Evolutionary conservation across 1,140 invertebrate genomes (phyloP).

Genomic region (Globodera ellingtonae): DNA sequence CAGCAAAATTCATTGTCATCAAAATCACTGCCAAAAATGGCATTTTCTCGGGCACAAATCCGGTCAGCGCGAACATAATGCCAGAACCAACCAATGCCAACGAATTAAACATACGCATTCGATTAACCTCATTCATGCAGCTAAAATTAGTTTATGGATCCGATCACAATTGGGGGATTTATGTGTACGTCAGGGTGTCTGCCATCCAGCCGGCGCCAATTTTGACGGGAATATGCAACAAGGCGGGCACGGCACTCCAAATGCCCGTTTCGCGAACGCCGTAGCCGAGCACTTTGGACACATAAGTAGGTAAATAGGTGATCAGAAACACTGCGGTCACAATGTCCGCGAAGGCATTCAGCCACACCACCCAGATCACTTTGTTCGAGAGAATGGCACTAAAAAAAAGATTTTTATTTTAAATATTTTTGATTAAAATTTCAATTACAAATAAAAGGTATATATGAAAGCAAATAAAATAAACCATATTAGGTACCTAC

Average conservation of each 20-base stretch:
- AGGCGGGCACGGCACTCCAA: constrained; percentile 17
- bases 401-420: constrained; percentile 4
- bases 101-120: constrained; percentile 55
- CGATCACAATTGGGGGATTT: no score
- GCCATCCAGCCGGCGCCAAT: constrained; percentile 22
- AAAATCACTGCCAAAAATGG: constrained; percentile 38
- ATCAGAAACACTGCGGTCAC: constrained; percentile 48
- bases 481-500: no score
- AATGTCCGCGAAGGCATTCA: constrained; percentile 53
- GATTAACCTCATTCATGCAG: constrained; percentile 40
- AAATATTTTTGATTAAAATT: constrained; percentile 10
- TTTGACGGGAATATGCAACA: constrained; percentile 26
- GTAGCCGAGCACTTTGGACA: constrained; percentile 47
- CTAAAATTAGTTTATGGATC: constrained; percentile 10
- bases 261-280: constrained; percentile 29
- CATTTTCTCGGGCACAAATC: constrained; percentile 48
- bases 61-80: constrained; percentile 45
- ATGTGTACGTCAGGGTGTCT: constrained; percentile 15
- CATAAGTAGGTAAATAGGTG: constrained; percentile 49
- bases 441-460: background rate
- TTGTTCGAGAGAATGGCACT: constrained; percentile 42
- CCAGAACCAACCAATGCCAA: constrained; percentile 52
- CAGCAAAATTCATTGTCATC: constrained; percentile 50
- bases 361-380: constrained; percentile 41
- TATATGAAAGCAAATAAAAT: no score